A percentile compares a stretch with the other conserved stretches of the same genome.
These are phyloP conservation scores for Artibeus lituratus DNA, from an alignment of 2,797 vertebrate species.

Conservation along the genomic window DNA sequence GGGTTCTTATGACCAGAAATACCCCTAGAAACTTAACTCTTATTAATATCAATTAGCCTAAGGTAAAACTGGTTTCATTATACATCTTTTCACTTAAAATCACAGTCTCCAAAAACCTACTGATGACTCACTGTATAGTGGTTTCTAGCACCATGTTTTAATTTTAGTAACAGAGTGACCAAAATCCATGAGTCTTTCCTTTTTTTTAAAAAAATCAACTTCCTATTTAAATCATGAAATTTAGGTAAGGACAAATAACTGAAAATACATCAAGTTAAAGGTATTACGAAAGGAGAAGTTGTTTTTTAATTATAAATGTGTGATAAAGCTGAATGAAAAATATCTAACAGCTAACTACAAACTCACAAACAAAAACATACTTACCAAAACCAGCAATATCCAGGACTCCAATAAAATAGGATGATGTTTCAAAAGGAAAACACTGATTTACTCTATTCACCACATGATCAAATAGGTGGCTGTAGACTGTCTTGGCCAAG, in stretches of 20 bases:
- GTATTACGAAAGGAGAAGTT: not conserved
- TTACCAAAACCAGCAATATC: slow-evolving; percentile 98
- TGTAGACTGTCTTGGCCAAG: slow-evolving; percentile 95
- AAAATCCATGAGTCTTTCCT: not conserved
- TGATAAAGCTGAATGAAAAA: not conserved
- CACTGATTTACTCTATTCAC: slow-evolving; percentile 97
- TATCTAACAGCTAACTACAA: not conserved
- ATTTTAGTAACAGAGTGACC: not conserved
- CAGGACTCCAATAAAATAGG: slow-evolving; percentile 96
- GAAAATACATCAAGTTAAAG: not conserved
- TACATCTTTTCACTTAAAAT: not conserved
- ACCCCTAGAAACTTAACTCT: not conserved
- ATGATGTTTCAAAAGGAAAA: slow-evolving; percentile 94
- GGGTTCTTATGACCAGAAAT: not conserved
- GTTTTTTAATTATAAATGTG: not conserved
- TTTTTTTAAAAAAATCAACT: not conserved
- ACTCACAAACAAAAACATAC: slow-evolving; percentile 53
- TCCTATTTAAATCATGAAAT: not conserved
- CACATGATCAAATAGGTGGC: slow-evolving; percentile 96
- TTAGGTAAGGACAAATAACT: not conserved
- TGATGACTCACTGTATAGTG: not conserved
- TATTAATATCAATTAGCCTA: not conserved
- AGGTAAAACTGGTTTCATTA: not conserved
- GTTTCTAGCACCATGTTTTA: not conserved
- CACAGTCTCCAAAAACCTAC: not conserved